Percentiles rank a stretch among this genome's conserved stretches.
These are phyloP conservation scores for Caenorhabditis sulstoni DNA, from an alignment of 2,888 invertebrate species.

Conservation along the genomic window DNA sequence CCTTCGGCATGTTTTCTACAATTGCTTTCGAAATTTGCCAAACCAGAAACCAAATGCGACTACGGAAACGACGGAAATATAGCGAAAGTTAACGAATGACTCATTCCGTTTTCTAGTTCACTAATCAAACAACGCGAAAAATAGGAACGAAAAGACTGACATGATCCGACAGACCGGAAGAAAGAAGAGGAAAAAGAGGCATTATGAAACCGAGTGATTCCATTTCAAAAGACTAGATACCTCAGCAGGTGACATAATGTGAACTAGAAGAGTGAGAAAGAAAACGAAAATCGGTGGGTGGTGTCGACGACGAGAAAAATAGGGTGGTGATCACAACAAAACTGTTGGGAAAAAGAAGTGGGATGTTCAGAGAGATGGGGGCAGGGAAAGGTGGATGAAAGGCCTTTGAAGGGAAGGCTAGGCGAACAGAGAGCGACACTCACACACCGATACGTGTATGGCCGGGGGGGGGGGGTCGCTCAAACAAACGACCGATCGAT, in stretches of 20 bases:
- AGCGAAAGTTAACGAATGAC: constrained; percentile 22
- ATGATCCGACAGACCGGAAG: neutral
- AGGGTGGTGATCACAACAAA: constrained; percentile 22
- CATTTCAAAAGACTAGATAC: too few relatives aligned
- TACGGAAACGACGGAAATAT: constrained; percentile 11
- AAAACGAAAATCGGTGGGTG: neutral
- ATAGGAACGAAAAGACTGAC: neutral
- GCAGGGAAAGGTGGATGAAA: neutral
- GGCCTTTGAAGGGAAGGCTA: constrained; percentile 6
- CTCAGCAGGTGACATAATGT: neutral
- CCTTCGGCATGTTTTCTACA: constrained; percentile 50
- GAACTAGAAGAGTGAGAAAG: constrained; percentile 4
- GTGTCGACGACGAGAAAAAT: constrained; percentile 10
- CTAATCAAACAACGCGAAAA: constrained; percentile 26
- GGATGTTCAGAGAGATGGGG: too few relatives aligned
- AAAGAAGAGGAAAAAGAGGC: neutral
- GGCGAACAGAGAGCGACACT: constrained; percentile 32
- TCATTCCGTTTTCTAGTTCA: constrained; percentile 7
- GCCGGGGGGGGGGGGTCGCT: constrained; percentile 34
- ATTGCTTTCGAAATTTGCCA: constrained; percentile 4
- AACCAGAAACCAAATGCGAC: neutral
- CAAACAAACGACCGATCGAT: constrained; percentile 59
- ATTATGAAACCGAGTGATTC: constrained; percentile 9
- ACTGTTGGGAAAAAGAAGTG: neutral
- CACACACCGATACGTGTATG: constrained; percentile 54